phyloP scores from a whole-genome alignment of 2,888 invertebrate genomes.

The Diarsia dahlii region DNA sequence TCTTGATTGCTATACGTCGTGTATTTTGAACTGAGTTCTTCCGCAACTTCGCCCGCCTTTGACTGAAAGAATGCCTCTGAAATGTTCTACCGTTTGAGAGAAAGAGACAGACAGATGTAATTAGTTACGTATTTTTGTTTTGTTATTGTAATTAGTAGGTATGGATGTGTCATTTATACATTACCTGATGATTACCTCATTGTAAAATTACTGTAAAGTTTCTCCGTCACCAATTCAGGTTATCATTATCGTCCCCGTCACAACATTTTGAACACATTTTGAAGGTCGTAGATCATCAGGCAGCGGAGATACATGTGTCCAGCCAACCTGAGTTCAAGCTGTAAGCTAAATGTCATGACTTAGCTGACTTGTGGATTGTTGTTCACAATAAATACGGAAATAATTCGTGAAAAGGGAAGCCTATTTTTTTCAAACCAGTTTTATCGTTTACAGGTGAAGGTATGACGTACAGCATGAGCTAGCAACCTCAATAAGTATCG shows the following conservation, averaged over 20 bases:
- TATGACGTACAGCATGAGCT: slow-evolving; percentile 35
- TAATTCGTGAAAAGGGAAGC: slow-evolving; percentile 6
- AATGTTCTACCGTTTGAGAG: not conserved
- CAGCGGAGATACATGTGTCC: too few relatives aligned
- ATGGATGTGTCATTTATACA: slow-evolving; percentile 10
- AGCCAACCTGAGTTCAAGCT: too few relatives aligned
- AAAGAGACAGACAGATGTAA: not conserved
- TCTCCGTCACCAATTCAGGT: too few relatives aligned
- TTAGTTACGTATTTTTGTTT: not conserved
- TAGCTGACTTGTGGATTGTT: not conserved
- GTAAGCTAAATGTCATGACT: not conserved
- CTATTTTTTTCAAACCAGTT: not conserved
- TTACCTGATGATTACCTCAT: slow-evolving; percentile 30
- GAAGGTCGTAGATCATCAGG: too few relatives aligned
- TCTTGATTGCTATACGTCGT: not conserved
- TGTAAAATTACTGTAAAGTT: not conserved
- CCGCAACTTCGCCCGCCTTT: not conserved
- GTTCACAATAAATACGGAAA: slow-evolving; percentile 15
- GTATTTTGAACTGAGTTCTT: not conserved
- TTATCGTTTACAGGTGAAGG: slow-evolving; percentile 18
- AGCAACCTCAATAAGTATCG: slow-evolving; percentile 62
- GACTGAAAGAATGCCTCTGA: not conserved
- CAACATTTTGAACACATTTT: too few relatives aligned
- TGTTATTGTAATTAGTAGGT: not conserved
- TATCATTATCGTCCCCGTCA: too few relatives aligned